These are phyloP conservation scores for Tenthredo distinguenda DNA, from an alignment of 2,888 invertebrate genomes.

Conservation along the genomic window DNA sequence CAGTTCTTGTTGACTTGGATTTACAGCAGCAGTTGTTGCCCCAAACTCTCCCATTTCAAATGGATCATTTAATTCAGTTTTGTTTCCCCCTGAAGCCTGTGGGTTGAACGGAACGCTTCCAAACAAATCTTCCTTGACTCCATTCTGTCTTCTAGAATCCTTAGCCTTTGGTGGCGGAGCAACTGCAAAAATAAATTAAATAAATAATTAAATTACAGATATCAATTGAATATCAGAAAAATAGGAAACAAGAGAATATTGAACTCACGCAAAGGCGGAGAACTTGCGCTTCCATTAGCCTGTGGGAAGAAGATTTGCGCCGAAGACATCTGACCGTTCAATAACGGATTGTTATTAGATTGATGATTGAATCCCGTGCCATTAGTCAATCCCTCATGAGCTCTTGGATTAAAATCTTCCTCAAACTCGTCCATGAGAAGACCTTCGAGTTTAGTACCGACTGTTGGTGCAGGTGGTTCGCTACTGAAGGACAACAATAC, in stretches of 20 bases:
- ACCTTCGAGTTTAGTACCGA: slow-evolving; percentile 89
- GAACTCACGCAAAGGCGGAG: slow-evolving; percentile 86
- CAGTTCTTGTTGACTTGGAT: slow-evolving; percentile 81
- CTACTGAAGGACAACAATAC: slow-evolving; percentile 58
- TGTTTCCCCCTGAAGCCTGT: slow-evolving; percentile 73
- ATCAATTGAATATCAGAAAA: not conserved
- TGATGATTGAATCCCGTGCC: slow-evolving; percentile 77
- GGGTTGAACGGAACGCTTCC: slow-evolving; percentile 88
- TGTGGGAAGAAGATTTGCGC: slow-evolving; percentile 78
- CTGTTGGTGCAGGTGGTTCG: slow-evolving; percentile 81
- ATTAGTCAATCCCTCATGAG: slow-evolving; percentile 84
- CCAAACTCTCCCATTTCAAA: slow-evolving; percentile 91
- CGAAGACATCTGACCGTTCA: slow-evolving; percentile 76
- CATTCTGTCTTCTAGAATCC: slow-evolving; percentile 75
- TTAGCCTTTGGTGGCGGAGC: slow-evolving; percentile 92
- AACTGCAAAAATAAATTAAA: slow-evolving; percentile 81
- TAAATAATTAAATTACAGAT: slow-evolving; percentile 17
- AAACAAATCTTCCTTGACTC: slow-evolving; percentile 87
- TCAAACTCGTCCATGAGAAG: slow-evolving; percentile 90
- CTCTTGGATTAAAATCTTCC: slow-evolving; percentile 92
- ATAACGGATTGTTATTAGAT: slow-evolving; percentile 67
- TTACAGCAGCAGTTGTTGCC: slow-evolving; percentile 74
- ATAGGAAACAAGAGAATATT: not conserved
- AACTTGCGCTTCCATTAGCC: slow-evolving; percentile 77
- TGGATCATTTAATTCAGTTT: slow-evolving; percentile 83